Evolutionary conservation across 2,888 invertebrate genomes (phyloP), one percentile per base, ranked within the genome.

Genomic region (Brachyptera putata): DNA sequence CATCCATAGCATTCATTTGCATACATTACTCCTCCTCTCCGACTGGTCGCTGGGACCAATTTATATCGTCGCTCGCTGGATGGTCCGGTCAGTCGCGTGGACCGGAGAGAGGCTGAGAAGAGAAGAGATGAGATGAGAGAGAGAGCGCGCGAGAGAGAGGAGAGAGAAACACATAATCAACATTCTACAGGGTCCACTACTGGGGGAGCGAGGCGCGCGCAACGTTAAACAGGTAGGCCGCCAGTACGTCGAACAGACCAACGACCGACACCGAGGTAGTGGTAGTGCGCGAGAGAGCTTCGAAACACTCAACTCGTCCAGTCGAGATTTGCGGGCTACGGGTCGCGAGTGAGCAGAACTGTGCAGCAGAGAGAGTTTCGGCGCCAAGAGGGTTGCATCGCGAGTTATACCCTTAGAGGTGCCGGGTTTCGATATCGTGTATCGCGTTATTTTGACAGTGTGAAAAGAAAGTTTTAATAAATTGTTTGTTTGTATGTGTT

Each of bases 121-220:
- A 53, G 34, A 53, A 16, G 53, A 53, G 53, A 30, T n/a, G 43
- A 30, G 30, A 22, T 2, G 57, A 37, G 58, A 5, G 36, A 30
- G 34, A 41, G 55, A n/a, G n/a, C n/a, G 57, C 37, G 58, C 5
- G 36, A 30, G 34, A 3, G 50, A 41, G 55, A 53, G n/a, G 59
- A 59, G 59, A 59, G 26, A 55, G 26, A 55, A 37, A 58, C 26
- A 46, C 60, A 41, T 56, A 48, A 60, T 61, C 60, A 61, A 50
- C 60, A 61, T 61, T 61, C 60, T 61, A 61, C 60, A 57, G 57
- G 60, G 56, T 61, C 50, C 60, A 59, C 59, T 59, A 55, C 50
- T 53, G 56, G 60, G 43, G 25, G 25, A 49, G 55, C 26, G 37
- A 56, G 56, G 53, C 53, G 53, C 53, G 60, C 60, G 57, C 57